Base-by-base conservation (phyloP, 2,113 vertebrate genomes). In the Notothenia rossii region DNA sequence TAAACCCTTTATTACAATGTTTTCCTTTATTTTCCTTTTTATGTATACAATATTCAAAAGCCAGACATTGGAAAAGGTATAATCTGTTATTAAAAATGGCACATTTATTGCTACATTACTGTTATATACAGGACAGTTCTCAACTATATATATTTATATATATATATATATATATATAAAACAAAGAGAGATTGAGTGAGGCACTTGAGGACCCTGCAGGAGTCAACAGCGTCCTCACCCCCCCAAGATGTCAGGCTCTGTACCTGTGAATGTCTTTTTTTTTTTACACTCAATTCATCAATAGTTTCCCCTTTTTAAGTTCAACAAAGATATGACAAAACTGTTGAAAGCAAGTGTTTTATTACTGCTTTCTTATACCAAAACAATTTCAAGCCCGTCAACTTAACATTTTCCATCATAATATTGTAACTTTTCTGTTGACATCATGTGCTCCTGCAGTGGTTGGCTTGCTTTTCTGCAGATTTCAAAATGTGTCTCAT, bases 101-200 rank as follows among this genome's bases (percentile, higher is more conserved):
- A 97, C 96, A 96, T 97, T 97, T 97, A 98, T 97, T 97, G 97
- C 97, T 97, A 96, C 96, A 97, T 96, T 96, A 96, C 96, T 96
- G 96, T 97, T 97, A 96, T 96, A 95, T 97, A 97, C 97, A 97
- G 92, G 96, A 96, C 96, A 96, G 96, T 95, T 96, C 95, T 95
- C 90, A 94, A 94, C 94, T 96, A 92, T 94, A 96, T 94, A 95
- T 95, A 89, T 90, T 50, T 95, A 93, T 95, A 93, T 95, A 93
- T 95, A 88, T 81, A 22, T 22, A 22, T 22, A 22, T 49, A 86
- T 72, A 71, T 17, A 85, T 63, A 77, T 56, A 81, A 72, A 40
- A 91, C 14, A 86, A 48, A 82, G 64, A 71, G 63, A 88, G 73
- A 91, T 76, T 79, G 86, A 88, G 87, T 86, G 93, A 94, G 91